phyloP scores from a whole-genome alignment of 2,797 vertebrate genomes.

The Betta splendens region DNA sequence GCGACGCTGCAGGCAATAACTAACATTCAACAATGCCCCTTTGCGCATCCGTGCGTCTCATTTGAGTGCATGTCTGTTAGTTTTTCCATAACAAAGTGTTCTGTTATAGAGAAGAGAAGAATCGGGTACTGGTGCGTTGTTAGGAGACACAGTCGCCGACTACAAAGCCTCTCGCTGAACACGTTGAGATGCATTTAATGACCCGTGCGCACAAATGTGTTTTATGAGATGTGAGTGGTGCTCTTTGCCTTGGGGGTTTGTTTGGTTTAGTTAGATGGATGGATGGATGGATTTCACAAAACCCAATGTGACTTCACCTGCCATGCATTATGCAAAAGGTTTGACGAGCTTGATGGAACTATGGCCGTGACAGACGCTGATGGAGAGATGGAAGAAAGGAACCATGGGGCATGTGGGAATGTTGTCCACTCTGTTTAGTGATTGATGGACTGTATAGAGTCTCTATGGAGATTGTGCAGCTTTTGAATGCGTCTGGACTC shows the following conservation, averaged over 20 bases:
- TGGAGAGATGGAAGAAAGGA: neutral
- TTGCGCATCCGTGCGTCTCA: conserved; percentile 1
- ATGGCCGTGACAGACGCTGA: conserved; percentile 4
- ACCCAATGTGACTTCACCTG: conserved; percentile 31
- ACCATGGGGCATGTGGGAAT: neutral
- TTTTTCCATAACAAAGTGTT: no score
- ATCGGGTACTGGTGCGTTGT: neutral
- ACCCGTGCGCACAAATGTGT: neutral
- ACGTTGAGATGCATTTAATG: neutral
- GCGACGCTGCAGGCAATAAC: neutral
- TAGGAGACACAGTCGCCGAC: neutral
- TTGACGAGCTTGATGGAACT: conserved; percentile 29
- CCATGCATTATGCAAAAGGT: conserved; percentile 41
- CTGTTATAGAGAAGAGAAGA: neutral
- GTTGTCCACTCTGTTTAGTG: conserved; percentile 1
- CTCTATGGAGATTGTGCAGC: neutral
- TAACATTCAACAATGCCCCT: neutral
- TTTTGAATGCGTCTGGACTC: neutral
- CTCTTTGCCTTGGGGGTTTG: conserved; percentile 4
- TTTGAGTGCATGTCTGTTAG: neutral
- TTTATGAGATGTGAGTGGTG: conserved; percentile 2
- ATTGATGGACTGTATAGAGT: neutral
- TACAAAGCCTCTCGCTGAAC: neutral
- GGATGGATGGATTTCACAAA: conserved; percentile 26
- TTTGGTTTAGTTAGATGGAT: conserved; percentile 23